These are phyloP conservation scores for Scyliorhinus canicula DNA, from an alignment of 2,797 vertebrate species.

Conservation along the genomic window DNA sequence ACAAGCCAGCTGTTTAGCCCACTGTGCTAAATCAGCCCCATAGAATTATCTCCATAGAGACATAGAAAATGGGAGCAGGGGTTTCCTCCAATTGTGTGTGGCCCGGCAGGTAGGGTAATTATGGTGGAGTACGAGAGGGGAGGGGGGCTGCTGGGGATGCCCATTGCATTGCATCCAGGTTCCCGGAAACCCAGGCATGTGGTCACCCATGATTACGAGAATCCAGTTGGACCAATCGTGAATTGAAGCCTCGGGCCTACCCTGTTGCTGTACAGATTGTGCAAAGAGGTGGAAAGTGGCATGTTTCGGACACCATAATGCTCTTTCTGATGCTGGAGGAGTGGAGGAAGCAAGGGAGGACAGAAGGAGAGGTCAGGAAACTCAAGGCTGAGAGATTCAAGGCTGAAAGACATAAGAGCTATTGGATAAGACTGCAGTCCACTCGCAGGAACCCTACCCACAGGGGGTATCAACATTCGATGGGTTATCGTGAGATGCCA, in stretches of 20 bases:
- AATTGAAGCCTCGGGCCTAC: neutral
- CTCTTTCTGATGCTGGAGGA: neutral
- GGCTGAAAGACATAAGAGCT: neutral
- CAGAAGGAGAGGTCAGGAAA: neutral
- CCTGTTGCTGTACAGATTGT: neutral
- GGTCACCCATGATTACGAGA: neutral
- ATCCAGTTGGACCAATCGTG: neutral
- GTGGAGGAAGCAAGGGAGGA: neutral
- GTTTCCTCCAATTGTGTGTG: neutral
- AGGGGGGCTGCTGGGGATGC: rapidly evolving
- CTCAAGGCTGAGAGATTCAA: neutral
- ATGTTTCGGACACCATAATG: no score
- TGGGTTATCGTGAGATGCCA: neutral
- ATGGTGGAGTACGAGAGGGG: no score
- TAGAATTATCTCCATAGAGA: neutral
- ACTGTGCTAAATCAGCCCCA: no score
- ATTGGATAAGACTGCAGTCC: neutral
- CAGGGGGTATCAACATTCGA: neutral
- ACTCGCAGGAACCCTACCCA: neutral
- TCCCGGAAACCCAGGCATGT: neutral
- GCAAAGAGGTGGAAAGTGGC: no score
- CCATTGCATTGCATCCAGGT: neutral
- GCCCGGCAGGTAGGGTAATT: neutral
- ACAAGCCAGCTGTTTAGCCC: no score
- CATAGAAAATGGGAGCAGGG: no score